Base-by-base conservation (phyloP, 1,140 invertebrate species). In the Drosophila sp. region DNA sequence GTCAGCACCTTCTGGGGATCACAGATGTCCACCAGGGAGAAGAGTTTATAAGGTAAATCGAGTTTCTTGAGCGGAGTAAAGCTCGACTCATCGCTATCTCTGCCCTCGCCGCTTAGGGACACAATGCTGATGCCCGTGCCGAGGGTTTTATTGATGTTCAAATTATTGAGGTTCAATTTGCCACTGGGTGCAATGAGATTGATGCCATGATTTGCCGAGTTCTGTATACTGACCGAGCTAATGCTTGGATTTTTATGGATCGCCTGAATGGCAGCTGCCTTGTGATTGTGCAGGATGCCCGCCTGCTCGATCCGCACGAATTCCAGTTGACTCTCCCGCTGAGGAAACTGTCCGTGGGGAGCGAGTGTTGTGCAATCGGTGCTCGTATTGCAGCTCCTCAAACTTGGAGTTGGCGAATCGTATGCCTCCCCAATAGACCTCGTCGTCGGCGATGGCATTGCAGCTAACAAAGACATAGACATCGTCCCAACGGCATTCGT, bases 371-470 rank as follows among this genome's bases (percentile, higher is more conserved):
- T 97, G 96, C 65, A 97, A 95, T 40, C 96, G 94, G 84, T 97
- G 94, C 81, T 97, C 96, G 80, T 96, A 97, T 5, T 96, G 92
- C 72, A 96, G 95, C 92, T 96, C 95, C 91, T 99, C 98, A 91
- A 99, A 98, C 80, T 97, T 95, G 16, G 95, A 94, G 89, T 96
- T 95, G 6, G 97, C 95, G 92, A 99, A 98, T 45, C 98, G 92
- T 63, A 99, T 96, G 25, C 98, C 99, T 43, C 98, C 99, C 98
- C 99, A 99, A 91, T 99, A 98, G 46, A 97, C 94, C 41, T 95
- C 92, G 8, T 93, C 93, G 4, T 93, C 91, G 9, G 95, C 94
- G 5, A 97, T 79, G 70, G 96, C 94, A 48, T 95, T 93, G 91
- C 99, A 99, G 76, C 97, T 95, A 32, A 99, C 95, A 84, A 99